A percentile compares a stretch with the other conserved stretches of the same genome.
These are phyloP conservation scores for Thera britannica DNA, from an alignment of 2,888 invertebrate species.

Conservation along the genomic window DNA sequence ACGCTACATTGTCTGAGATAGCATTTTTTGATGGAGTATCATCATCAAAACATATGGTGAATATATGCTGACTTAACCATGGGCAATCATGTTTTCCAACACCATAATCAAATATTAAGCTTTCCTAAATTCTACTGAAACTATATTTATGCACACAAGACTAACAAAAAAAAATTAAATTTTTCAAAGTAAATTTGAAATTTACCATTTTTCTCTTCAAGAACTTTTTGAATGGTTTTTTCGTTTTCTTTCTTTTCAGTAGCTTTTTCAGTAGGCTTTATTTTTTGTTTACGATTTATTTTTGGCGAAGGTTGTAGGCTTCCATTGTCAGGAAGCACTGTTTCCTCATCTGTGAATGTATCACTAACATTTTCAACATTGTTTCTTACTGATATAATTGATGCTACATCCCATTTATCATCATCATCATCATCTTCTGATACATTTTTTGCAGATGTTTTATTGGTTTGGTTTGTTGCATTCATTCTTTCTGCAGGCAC, in stretches of 20 bases:
- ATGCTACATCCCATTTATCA: slow-evolving; percentile 67
- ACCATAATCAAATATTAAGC: no score
- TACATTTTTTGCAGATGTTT: slow-evolving; percentile 45
- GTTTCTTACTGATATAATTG: slow-evolving; percentile 61
- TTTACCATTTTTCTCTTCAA: slow-evolving; percentile 29
- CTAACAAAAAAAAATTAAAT: no score
- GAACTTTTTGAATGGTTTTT: slow-evolving; percentile 13
- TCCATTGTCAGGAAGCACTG: slow-evolving; percentile 49
- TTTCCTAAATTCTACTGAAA: no score
- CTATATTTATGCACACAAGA: no score
- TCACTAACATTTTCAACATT: slow-evolving; percentile 65
- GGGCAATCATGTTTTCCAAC: no score
- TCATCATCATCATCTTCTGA: slow-evolving; percentile 50
- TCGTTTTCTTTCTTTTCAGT: slow-evolving; percentile 4
- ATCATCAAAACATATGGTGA: no score
- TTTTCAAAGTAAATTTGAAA: no score
- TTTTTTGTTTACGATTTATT: background rate
- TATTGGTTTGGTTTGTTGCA: slow-evolving; percentile 57
- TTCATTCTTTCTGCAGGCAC: slow-evolving; percentile 69
- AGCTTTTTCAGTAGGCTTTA: background rate
- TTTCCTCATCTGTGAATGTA: slow-evolving; percentile 77
- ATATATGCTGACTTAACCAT: no score
- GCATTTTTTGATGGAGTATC: no score
- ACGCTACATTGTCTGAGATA: no score
- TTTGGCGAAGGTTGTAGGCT: slow-evolving; percentile 12